These are phyloP conservation scores for Vidua chalybeata DNA, from an alignment of 2,113 vertebrate species.

Conservation along the genomic window DNA sequence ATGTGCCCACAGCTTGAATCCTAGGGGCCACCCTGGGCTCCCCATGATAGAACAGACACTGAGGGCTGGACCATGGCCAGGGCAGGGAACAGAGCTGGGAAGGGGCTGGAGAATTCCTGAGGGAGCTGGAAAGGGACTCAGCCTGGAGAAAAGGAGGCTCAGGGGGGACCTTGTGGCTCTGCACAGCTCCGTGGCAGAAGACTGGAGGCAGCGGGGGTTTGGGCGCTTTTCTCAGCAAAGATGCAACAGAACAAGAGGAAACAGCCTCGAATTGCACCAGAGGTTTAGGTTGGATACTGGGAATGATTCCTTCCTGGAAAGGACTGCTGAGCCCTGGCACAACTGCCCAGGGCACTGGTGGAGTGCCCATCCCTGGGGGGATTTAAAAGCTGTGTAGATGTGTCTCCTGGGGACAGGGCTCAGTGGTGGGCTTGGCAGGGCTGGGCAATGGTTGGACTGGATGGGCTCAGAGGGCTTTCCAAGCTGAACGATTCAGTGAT, in stretches of 20 bases:
- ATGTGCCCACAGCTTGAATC: accelerated
- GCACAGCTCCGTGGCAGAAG: neutral
- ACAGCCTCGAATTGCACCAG: neutral
- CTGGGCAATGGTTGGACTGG: neutral
- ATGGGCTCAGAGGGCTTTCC: neutral
- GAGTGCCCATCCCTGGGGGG: neutral
- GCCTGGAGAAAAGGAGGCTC: neutral
- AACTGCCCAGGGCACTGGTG: neutral
- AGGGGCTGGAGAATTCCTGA: neutral
- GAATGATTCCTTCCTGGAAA: neutral
- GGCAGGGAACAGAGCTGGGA: accelerated
- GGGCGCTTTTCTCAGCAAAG: neutral
- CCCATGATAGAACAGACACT: accelerated
- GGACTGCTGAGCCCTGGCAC: neutral
- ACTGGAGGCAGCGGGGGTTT: neutral
- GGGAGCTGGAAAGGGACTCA: neutral
- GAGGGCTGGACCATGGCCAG: neutral
- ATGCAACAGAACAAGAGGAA: neutral
- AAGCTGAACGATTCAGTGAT: neutral
- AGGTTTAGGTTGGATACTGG: no score
- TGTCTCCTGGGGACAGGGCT: accelerated
- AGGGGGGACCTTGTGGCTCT: neutral
- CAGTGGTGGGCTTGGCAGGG: neutral
- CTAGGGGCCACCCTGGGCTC: neutral
- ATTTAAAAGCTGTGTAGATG: neutral